These are phyloP conservation scores for Andrena fulva DNA, from an alignment of 2,888 invertebrate species.

Conservation along the genomic window DNA sequence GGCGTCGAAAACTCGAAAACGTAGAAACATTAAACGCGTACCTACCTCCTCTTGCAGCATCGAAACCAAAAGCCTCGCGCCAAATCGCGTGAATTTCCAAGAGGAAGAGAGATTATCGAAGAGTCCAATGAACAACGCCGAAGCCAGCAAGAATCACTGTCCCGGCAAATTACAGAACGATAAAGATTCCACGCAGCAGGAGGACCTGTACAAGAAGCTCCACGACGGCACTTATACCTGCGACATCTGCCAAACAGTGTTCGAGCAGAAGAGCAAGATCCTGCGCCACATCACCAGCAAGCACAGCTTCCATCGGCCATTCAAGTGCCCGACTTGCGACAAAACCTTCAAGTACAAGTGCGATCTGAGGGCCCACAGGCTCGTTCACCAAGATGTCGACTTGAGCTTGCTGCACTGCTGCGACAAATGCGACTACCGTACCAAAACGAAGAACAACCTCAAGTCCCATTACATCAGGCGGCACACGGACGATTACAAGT, in stretches of 20 bases:
- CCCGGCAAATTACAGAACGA: not conserved
- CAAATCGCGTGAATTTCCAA: not conserved
- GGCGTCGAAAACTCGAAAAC: not conserved
- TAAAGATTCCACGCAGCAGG: slow-evolving; percentile 21
- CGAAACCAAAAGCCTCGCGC: not conserved
- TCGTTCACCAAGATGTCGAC: slow-evolving; percentile 67
- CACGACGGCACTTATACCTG: slow-evolving; percentile 69
- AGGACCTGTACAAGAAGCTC: slow-evolving; percentile 64
- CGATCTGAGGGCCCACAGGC: slow-evolving; percentile 73
- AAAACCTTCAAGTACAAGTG: slow-evolving; percentile 77
- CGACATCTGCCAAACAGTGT: slow-evolving; percentile 66
- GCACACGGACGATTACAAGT: slow-evolving; percentile 76
- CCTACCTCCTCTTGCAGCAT: not conserved
- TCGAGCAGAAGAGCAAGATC: slow-evolving; percentile 75
- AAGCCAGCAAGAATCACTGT: not conserved
- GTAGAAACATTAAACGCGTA: not conserved
- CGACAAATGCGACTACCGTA: slow-evolving; percentile 76
- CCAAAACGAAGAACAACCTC: slow-evolving; percentile 74
- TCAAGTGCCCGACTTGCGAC: slow-evolving; percentile 70
- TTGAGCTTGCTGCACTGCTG: slow-evolving; percentile 70
- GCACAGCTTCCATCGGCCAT: slow-evolving; percentile 75
- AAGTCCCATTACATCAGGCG: slow-evolving; percentile 75
- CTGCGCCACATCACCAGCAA: slow-evolving; percentile 75
- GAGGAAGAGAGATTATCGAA: not conserved
- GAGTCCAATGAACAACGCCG: not conserved